A percentile compares a stretch with the other conserved stretches of the same genome.
Conservation (phyloP, 2,113 vertebrate genomes). For the Lasiurus cinereus region DNA sequence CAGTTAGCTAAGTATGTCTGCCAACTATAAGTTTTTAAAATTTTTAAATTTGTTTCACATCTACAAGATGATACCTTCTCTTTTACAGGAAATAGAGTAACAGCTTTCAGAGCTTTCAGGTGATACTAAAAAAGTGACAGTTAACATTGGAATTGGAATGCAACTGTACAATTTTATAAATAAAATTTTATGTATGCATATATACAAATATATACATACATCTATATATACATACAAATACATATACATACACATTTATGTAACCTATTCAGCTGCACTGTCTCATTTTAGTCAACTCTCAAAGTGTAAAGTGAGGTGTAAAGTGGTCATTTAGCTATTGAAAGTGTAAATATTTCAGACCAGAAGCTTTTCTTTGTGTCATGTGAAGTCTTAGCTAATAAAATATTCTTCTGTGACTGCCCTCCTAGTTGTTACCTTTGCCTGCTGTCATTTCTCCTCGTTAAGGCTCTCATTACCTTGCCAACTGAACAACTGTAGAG, state of each 20-base stretch:
- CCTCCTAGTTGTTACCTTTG: not conserved
- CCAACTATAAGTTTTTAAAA: not conserved
- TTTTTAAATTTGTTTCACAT: not conserved
- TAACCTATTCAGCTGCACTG: not conserved
- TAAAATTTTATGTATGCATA: not conserved
- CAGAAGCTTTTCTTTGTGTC: not conserved
- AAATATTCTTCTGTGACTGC: not conserved
- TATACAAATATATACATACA: not conserved
- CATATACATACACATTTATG: not conserved
- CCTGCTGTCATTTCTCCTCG: not conserved
- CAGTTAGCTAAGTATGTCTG: conserved; percentile 5
- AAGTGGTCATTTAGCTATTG: not conserved
- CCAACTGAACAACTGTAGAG: not conserved
- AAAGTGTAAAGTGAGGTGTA: not conserved
- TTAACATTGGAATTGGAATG: not conserved
- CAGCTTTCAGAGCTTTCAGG: not conserved
- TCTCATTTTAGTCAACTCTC: conserved; percentile 7
- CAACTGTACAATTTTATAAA: conserved; percentile 45
- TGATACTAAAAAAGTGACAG: conserved; percentile 42
- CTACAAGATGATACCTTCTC: not conserved
- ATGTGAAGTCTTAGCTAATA: not conserved
- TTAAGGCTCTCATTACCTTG: not conserved
- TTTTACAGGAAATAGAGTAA: conserved; percentile 65
- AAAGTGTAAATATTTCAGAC: conserved; percentile 29
- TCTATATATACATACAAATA: not conserved